phyloP scores from a whole-genome alignment of 37 sponge, comb jelly and placozoan genomes.

The Cliona cf. orientalis region DNA sequence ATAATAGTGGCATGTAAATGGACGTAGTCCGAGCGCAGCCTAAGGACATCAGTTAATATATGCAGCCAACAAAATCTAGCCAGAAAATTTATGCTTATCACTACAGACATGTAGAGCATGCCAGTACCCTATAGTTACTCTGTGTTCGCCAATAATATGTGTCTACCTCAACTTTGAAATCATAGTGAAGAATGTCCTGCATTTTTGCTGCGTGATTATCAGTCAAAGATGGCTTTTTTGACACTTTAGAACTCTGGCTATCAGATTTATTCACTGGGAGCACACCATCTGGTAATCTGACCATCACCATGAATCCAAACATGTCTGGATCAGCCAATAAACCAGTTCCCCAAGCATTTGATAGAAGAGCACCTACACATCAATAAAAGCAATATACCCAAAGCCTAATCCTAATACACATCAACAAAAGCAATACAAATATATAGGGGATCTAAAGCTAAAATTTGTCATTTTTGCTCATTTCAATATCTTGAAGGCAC shows the following conservation, averaged over 20 bases:
- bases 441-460: too few relatives aligned
- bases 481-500: too few relatives aligned
- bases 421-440: too few relatives aligned
- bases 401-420: too few relatives aligned
- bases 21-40: too few relatives aligned
- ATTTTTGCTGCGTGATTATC: conserved; percentile 53
- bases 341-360: conserved; percentile 59
- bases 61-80: too few relatives aligned
- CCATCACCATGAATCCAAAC: conserved; percentile 74
- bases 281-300: conserved; percentile 62
- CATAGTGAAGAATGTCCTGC: conserved; percentile 64
- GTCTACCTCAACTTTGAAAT: conserved; percentile 77
- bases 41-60: too few relatives aligned
- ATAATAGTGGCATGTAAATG: too few relatives aligned
- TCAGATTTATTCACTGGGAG: background rate
- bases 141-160: background rate
- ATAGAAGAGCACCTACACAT: conserved; percentile 28
- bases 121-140: background rate
- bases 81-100: too few relatives aligned
- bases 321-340: conserved; percentile 49
- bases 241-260: background rate
- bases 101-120: background rate
- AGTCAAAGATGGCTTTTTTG: background rate
- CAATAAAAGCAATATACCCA: too few relatives aligned
- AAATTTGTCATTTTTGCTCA: too few relatives aligned